Evolutionary conservation across 2,113 vertebrate species (phyloP).

Genomic region (Equus przewalskii): DNA sequence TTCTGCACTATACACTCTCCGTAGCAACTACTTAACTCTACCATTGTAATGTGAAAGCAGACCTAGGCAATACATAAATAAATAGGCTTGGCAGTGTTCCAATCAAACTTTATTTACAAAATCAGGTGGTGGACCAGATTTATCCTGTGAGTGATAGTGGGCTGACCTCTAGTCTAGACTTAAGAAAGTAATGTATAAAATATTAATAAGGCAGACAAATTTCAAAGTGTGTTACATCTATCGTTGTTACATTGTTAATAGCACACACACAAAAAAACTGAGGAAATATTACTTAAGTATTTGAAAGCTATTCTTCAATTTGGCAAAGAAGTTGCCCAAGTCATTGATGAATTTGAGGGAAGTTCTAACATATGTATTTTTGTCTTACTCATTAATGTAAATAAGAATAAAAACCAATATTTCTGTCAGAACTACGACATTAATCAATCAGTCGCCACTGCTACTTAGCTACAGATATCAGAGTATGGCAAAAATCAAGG

Average conservation of each 20-base stretch:
- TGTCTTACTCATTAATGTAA: conserved; percentile 14
- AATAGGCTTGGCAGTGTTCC: not conserved
- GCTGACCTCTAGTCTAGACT: not conserved
- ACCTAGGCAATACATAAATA: not conserved
- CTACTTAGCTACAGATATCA: not conserved
- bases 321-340: not conserved
- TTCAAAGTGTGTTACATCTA: not conserved
- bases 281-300: not conserved
- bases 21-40: not conserved
- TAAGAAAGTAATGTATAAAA: not conserved
- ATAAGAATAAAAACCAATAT: not conserved
- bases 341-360: not conserved
- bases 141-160: not conserved
- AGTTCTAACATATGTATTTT: not conserved
- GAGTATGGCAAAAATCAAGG: not conserved
- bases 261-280: not conserved
- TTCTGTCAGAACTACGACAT: not conserved
- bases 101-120: not conserved
- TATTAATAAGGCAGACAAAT: not conserved
- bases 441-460: not conserved
- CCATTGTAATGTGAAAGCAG: not conserved
- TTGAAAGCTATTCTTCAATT: not conserved
- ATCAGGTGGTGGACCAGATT: not conserved
- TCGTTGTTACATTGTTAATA: not conserved
- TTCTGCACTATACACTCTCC: not conserved